These are phyloP conservation scores for Achatina immaculata DNA, from an alignment of 1,140 invertebrate species.

Conservation along the genomic window DNA sequence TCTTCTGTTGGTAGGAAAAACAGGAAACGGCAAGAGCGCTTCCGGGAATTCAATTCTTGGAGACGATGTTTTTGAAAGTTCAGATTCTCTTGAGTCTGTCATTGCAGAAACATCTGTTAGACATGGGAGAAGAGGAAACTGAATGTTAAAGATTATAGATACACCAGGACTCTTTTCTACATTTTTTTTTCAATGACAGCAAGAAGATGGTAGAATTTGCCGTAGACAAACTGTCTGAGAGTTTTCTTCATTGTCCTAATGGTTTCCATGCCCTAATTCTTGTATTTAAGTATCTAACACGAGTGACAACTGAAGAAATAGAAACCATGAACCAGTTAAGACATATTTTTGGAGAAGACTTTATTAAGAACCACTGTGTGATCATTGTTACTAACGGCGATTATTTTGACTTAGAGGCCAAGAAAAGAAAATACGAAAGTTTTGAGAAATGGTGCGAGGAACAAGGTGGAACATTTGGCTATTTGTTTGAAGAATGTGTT, in stretches of 20 bases:
- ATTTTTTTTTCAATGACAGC: background rate
- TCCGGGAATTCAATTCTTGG: background rate
- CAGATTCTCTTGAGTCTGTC: background rate
- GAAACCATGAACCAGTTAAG: background rate
- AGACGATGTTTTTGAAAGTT: background rate
- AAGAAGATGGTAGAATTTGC: background rate
- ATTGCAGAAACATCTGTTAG: background rate
- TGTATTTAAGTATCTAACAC: background rate
- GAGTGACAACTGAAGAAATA: background rate
- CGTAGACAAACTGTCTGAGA: background rate
- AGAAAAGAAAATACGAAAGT: background rate
- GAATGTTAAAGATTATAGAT: background rate
- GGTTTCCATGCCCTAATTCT: background rate
- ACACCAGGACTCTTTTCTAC: background rate
- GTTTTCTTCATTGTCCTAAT: background rate
- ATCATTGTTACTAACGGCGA: slow-evolving; percentile 1
- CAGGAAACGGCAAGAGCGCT: too few relatives aligned
- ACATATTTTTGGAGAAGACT: slow-evolving; percentile 6
- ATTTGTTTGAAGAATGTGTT: background rate
- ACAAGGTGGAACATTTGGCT: too few relatives aligned
- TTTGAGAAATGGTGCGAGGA: background rate
- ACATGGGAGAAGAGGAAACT: background rate
- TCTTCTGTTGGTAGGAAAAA: too few relatives aligned
- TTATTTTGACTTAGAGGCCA: background rate
- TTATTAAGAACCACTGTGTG: background rate